A percentile compares a stretch with the other conserved stretches of the same genome.
phyloP scores from a whole-genome alignment of 2,888 invertebrate genomes.

The Rhaphigaster nebulosa region DNA sequence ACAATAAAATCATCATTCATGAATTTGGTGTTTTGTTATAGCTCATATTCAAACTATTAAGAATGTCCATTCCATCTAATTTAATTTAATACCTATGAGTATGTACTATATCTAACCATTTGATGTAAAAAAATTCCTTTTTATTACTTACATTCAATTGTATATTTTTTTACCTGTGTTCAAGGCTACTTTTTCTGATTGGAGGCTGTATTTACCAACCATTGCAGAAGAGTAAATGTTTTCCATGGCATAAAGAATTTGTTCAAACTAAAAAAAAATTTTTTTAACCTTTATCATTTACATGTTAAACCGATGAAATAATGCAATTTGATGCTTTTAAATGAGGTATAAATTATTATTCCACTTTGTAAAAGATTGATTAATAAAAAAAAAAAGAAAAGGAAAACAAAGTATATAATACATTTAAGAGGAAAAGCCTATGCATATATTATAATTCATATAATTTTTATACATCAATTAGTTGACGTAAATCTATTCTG shows the following conservation, averaged over 20 bases:
- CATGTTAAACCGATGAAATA: not conserved
- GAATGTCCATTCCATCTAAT: too few relatives aligned
- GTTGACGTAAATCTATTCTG: too few relatives aligned
- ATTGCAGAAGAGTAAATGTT: slow-evolving; percentile 52
- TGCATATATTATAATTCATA: too few relatives aligned
- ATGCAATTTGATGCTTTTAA: not conserved
- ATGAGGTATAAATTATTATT: not conserved
- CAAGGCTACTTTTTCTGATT: slow-evolving; percentile 5
- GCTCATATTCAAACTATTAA: too few relatives aligned
- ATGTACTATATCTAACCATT: too few relatives aligned
- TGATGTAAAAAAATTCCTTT: too few relatives aligned
- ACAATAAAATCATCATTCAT: not conserved
- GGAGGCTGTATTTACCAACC: slow-evolving; percentile 29
- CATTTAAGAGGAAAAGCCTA: too few relatives aligned
- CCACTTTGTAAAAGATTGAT: not conserved
- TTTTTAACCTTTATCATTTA: not conserved
- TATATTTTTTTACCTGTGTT: slow-evolving; percentile 30
- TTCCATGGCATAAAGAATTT: slow-evolving; percentile 58
- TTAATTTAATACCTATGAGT: too few relatives aligned
- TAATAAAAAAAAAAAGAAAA: too few relatives aligned
- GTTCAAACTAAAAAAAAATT: slow-evolving; percentile 56
- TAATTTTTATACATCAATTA: too few relatives aligned
- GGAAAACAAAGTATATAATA: too few relatives aligned
- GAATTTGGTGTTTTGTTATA: not conserved
- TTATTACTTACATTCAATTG: not conserved